These are phyloP conservation scores for Actinopyga echinites DNA, from an alignment of 53 echinoderm and acorn worm species.

Conservation along the genomic window DNA sequence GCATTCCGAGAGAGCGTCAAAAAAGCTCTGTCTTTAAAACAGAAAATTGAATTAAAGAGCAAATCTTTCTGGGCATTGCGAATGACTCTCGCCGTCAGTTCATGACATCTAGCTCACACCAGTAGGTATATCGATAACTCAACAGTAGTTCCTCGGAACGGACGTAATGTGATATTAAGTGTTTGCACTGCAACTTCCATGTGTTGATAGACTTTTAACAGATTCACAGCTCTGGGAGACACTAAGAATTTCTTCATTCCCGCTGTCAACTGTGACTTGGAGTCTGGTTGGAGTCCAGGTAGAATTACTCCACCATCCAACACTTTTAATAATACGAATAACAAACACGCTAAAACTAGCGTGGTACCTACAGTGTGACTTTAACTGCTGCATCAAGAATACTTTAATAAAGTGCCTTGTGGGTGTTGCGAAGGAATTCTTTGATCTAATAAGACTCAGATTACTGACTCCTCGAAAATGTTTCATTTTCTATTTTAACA, in stretches of 20 bases:
- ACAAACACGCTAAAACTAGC: too few species aligned
- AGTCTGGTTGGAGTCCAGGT: constrained; percentile 11
- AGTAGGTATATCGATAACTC: neutral
- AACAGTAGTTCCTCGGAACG: neutral
- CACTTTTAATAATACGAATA: constrained; percentile 14
- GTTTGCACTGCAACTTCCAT: neutral
- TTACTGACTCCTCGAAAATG: too few species aligned
- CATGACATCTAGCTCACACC: neutral
- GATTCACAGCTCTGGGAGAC: constrained; percentile 14
- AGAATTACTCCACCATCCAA: constrained; percentile 7
- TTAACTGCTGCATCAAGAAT: neutral
- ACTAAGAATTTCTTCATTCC: neutral
- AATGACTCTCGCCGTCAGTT: too few species aligned
- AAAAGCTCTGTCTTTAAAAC: neutral
- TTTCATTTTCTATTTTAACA: too few species aligned
- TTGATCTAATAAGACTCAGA: too few species aligned
- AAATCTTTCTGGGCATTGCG: too few species aligned
- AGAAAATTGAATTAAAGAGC: too few species aligned
- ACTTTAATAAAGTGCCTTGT: neutral
- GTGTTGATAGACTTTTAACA: constrained; percentile 21
- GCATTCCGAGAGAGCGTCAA: constrained; percentile 3
- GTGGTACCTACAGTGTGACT: too few species aligned
- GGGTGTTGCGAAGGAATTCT: neutral
- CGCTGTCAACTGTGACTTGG: constrained; percentile 7
- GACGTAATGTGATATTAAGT: constrained; percentile 15